A percentile compares a stretch with the other conserved stretches of the same genome.
Conservation (phyloP, 1,140 invertebrate genomes). For the Cataglyphis hispanica region DNA sequence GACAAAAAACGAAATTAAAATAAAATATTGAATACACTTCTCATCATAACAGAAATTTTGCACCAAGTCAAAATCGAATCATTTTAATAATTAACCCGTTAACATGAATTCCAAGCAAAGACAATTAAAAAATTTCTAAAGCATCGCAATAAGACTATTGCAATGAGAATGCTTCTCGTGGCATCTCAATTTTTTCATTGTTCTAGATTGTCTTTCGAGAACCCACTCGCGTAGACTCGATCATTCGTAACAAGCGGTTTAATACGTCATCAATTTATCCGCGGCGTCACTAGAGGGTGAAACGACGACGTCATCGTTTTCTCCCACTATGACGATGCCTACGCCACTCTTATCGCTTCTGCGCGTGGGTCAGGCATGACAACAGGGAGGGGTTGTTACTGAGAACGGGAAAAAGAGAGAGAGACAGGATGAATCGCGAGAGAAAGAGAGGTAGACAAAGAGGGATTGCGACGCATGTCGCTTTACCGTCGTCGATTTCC, state of each 20-base stretch:
- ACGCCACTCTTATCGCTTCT: constrained; percentile 51
- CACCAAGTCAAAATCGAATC: background rate
- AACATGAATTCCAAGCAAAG: constrained; percentile 11
- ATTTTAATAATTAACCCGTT: constrained; percentile 5
- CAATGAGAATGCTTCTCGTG: background rate
- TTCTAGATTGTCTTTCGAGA: constrained; percentile 16
- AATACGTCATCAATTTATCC: constrained; percentile 60
- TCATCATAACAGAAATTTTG: background rate
- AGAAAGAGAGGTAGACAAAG: background rate
- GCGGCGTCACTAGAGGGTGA: constrained; percentile 32
- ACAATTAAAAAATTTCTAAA: constrained; percentile 58
- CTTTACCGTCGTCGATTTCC: constrained; percentile 60
- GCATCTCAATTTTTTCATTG: constrained; percentile 5
- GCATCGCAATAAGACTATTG: background rate
- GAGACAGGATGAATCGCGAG: constrained; percentile 19
- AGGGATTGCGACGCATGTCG: background rate
- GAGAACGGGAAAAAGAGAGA: constrained; percentile 17
- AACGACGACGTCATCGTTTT: constrained; percentile 57
- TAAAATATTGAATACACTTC: background rate
- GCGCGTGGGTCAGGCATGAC: constrained; percentile 26
- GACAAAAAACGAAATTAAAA: background rate
- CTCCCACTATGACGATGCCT: constrained; percentile 39
- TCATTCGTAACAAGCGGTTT: constrained; percentile 33
- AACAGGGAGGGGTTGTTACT: constrained; percentile 12
- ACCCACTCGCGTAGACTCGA: constrained; percentile 39